Evolutionary conservation across 2,888 invertebrate genomes (phyloP).

Genomic region (Hymenopus coronatus): DNA sequence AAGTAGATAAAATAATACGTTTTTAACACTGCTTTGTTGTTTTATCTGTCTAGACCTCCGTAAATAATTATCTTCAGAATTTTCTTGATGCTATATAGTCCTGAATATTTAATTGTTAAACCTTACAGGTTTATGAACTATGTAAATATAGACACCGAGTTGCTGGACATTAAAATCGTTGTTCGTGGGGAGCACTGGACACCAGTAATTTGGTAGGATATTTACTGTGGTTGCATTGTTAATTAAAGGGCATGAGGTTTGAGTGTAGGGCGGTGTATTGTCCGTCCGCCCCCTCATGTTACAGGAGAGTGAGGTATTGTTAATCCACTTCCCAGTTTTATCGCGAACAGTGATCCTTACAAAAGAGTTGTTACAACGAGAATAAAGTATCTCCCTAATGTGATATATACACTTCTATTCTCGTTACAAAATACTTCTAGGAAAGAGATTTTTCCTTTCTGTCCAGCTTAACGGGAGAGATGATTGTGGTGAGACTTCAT

Average conservation of each 20-base stretch:
- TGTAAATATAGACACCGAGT: background rate
- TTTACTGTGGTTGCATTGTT: background rate
- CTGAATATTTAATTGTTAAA: no score
- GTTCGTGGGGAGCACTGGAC: background rate
- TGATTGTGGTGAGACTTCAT: no score
- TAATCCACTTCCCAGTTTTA: background rate
- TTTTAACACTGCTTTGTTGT: no score
- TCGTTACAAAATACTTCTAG: no score
- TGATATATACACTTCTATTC: background rate
- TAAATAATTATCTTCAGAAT: no score
- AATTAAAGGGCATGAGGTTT: background rate
- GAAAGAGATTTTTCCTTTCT: no score
- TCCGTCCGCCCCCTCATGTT: background rate
- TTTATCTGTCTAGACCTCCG: no score
- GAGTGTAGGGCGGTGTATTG: background rate
- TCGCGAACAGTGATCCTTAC: background rate
- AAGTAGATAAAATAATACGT: no score
- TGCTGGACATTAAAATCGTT: background rate
- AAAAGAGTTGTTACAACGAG: background rate
- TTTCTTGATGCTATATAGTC: no score
- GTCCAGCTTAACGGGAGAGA: no score
- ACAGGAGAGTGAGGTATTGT: background rate
- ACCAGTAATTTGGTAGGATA: background rate
- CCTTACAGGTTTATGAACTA: no score
- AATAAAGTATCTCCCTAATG: background rate